Percentiles rank a stretch among this genome's conserved stretches.
phyloP scores from a whole-genome alignment of 2,888 invertebrate species.

The Protula sp. region DNA sequence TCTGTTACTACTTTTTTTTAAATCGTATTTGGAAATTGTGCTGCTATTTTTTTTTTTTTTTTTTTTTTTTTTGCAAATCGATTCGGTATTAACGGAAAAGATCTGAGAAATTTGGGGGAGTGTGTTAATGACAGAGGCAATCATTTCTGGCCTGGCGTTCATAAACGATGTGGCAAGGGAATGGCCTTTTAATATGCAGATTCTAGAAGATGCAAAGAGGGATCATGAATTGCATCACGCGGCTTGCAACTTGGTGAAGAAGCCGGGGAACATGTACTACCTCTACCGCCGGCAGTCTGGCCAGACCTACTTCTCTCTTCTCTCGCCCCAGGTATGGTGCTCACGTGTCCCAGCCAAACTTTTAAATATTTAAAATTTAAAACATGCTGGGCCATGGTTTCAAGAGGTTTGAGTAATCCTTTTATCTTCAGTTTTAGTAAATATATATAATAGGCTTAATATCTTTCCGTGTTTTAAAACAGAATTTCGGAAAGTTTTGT shows the following conservation, averaged over 20 bases:
- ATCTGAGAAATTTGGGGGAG: background rate
- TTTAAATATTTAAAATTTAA: background rate
- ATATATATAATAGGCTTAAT: background rate
- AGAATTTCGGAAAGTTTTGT: too few relatives aligned
- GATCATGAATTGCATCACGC: conserved; percentile 64
- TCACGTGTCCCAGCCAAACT: too few relatives aligned
- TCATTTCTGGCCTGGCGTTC: too few relatives aligned
- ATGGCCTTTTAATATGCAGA: too few relatives aligned
- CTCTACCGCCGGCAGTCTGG: conserved; percentile 64
- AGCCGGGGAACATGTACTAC: conserved; percentile 68
- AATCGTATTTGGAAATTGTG: too few relatives aligned
- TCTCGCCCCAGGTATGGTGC: conserved; percentile 64
- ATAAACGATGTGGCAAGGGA: too few relatives aligned
- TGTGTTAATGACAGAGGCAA: too few relatives aligned
- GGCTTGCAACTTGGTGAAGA: conserved; percentile 70
- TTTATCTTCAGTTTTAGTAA: background rate
- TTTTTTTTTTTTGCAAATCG: background rate
- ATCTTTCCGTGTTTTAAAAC: background rate
- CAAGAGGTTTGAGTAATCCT: background rate
- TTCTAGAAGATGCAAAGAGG: conserved; percentile 53
- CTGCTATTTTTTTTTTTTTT: background rate
- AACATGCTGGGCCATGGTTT: background rate
- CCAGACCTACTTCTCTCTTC: conserved; percentile 68
- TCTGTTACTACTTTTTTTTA: too few relatives aligned
- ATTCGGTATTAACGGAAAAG: background rate